Conservation (phyloP, 2,888 invertebrate species). For the Drosophila multiciliata region DNA sequence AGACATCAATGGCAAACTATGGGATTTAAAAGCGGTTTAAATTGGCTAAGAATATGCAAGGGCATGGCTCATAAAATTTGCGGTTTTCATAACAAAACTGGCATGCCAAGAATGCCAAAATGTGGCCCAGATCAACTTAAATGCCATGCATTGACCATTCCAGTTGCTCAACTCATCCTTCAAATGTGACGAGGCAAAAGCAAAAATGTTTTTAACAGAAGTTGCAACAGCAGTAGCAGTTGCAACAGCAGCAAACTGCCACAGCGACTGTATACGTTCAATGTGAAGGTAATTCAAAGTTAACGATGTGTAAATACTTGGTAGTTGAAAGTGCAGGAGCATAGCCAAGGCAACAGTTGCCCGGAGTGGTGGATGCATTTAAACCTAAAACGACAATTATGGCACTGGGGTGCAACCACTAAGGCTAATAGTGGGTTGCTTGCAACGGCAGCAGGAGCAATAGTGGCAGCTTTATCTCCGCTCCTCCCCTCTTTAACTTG, state of each 20-base stretch:
- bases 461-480: not conserved
- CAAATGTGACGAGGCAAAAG: conserved; percentile 5
- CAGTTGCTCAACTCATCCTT: conserved; percentile 25
- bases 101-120: conserved; percentile 35
- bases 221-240: not conserved
- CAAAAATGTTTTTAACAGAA: conserved; percentile 1
- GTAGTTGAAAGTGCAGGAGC: conserved; percentile 59
- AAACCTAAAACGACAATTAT: conserved; percentile 67
- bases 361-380: conserved; percentile 4
- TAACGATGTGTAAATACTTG: conserved; percentile 81
- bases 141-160: conserved; percentile 28
- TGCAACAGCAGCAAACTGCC: not conserved
- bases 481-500: not conserved
- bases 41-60: conserved; percentile 74
- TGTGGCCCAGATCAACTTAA: conserved; percentile 6
- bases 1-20: conserved; percentile 75
- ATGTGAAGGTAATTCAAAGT: conserved; percentile 66
- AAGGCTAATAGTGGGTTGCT: conserved; percentile 4
- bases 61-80: conserved; percentile 72
- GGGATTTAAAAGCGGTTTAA: conserved; percentile 71
- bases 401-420: conserved; percentile 52
- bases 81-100: conserved; percentile 56
- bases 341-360: conserved; percentile 12
- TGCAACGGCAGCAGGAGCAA: not conserved
- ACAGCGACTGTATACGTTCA: conserved; percentile 52